Conservation (phyloP, 2,797 vertebrate genomes). For the Danio jaintianensis region DNA sequence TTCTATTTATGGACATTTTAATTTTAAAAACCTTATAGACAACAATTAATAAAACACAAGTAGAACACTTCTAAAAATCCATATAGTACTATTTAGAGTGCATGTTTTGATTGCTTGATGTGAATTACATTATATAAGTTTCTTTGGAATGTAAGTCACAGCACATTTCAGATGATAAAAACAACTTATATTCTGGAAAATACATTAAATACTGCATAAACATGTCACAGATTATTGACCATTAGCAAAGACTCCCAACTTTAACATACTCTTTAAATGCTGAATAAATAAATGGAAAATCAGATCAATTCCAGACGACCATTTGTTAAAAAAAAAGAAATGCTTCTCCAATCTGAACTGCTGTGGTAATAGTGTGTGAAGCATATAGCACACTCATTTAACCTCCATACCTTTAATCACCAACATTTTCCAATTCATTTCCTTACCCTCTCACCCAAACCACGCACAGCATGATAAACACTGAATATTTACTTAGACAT, state of each 20-base stretch:
- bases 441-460: slow-evolving; percentile 69
- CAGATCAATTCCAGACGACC: slow-evolving; percentile 66
- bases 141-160: too few species aligned
- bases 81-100: too few species aligned
- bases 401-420: slow-evolving; percentile 68
- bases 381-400: slow-evolving; percentile 62
- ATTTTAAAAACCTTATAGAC: too few species aligned
- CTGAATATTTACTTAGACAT: slow-evolving; percentile 60
- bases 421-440: slow-evolving; percentile 76
- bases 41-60: too few species aligned
- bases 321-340: slow-evolving; percentile 71
- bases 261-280: slow-evolving; percentile 67
- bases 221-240: background rate
- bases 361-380: slow-evolving; percentile 75
- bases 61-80: too few species aligned
- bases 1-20: too few species aligned
- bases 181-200: too few species aligned
- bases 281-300: slow-evolving; percentile 63
- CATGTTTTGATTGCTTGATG: too few species aligned
- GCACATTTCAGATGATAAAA: too few species aligned
- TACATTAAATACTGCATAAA: too few species aligned
- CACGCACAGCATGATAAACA: slow-evolving; percentile 62
- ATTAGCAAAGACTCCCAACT: slow-evolving; percentile 56
- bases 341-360: slow-evolving; percentile 69
- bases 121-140: too few species aligned